Evolutionary conservation across 2,113 vertebrate species (phyloP), one percentile per base, ranked within the genome.

Genomic region (Dipodomys spectabilis): DNA sequence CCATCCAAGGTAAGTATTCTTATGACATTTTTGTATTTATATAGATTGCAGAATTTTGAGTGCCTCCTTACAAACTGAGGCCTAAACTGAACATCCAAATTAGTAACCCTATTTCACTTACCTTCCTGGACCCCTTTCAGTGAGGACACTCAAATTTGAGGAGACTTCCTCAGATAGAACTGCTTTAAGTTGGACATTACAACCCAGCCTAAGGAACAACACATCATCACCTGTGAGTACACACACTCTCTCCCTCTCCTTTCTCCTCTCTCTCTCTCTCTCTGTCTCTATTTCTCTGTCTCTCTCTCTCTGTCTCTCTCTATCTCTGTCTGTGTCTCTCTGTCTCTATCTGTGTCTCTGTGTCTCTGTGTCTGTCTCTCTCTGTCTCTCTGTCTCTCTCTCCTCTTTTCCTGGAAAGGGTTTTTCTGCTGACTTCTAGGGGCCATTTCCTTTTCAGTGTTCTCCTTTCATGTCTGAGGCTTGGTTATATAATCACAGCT

Each of bases 391-490:
- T 39, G 39, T 39, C 39, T 39, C 39, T 39, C 39, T 39, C 39
- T 39, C 39, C 44, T 72, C 72, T 35, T 90, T 90, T n/a, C 27
- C 80, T 72, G 44, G 73, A 82, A 62, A 86, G 35, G 53, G 13
- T 64, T 95, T 72, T 35, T 32, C 45, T 57, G 82, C 19, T 69
- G 25, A 78, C 69, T 75, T 65, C 78, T 49, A 71, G 49, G 32
- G 32, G 28, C 19, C 73, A 27, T 68, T 94, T 25, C 39, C 71
- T 88, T 95, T 92, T 53, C 65, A 92, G 72, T 35, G 65, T 30
- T 28, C 57, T 96, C 69, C 71, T 90, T 93, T 94, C 27, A 85
- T 94, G 39, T 64, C 82, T 85, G 67, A 86, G 39, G 30, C 49
- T 92, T 57, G 57, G 73, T 91, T 91, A 94, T n/a, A 60, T 82